Conservation (phyloP, 2,888 invertebrate species). For the Euplagia quadripunctaria region DNA sequence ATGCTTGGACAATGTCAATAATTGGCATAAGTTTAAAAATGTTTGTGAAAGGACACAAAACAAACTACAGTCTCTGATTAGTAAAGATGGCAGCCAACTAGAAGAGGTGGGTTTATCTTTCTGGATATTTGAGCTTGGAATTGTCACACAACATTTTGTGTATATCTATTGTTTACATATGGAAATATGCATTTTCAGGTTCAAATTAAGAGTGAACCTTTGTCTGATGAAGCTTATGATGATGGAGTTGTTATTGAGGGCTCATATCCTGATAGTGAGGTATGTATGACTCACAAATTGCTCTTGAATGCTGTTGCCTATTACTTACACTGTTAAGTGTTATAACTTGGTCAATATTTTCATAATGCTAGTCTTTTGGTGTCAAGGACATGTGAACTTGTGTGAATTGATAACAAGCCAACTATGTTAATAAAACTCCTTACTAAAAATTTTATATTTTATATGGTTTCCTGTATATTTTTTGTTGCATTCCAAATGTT, state of each 20-base stretch:
- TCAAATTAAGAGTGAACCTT: constrained; percentile 87
- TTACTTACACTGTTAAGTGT: constrained; percentile 16
- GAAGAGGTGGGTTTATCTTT: constrained; percentile 80
- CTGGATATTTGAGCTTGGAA: constrained; percentile 73
- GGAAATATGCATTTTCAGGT: constrained; percentile 80
- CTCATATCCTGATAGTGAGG: constrained; percentile 80
- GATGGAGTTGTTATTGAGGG: constrained; percentile 86
- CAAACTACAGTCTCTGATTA: constrained; percentile 88
- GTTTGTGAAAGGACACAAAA: constrained; percentile 89
- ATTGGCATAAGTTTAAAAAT: constrained; percentile 90
- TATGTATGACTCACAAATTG: constrained; percentile 62
- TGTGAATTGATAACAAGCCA: constrained; percentile 48
- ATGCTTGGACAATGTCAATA: constrained; percentile 89
- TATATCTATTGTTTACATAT: constrained; percentile 60
- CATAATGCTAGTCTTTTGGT: constrained; percentile 55
- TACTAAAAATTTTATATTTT: constrained; percentile 27
- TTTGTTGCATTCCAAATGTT: background rate
- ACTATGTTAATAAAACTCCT: constrained; percentile 33
- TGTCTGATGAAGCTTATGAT: constrained; percentile 85
- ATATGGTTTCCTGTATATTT: constrained; percentile 38
- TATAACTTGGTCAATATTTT: constrained; percentile 44
- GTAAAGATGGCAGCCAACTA: constrained; percentile 85
- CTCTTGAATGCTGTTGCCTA: constrained; percentile 28
- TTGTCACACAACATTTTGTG: constrained; percentile 58
- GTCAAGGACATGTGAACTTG: constrained; percentile 77